These are phyloP conservation scores for Onthophagus sagittarius DNA, from an alignment of 2,888 invertebrate genomes.

Conservation along the genomic window DNA sequence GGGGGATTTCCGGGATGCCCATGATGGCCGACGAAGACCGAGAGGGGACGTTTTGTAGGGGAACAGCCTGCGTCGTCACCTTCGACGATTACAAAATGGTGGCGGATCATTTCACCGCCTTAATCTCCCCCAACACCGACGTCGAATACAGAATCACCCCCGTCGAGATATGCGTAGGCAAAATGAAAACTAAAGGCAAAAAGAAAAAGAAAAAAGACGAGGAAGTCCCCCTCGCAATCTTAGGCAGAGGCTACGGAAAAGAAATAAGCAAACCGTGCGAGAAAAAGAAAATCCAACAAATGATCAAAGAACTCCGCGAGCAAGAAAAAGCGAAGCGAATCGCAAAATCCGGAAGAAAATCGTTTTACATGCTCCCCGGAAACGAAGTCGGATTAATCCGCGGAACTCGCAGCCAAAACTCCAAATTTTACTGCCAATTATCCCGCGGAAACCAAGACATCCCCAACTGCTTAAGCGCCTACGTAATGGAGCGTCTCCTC, in stretches of 20 bases:
- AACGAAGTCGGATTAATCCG: slow-evolving; percentile 47
- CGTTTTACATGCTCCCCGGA: slow-evolving; percentile 34
- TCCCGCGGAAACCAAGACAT: slow-evolving; percentile 50
- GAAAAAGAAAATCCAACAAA: slow-evolving; percentile 33
- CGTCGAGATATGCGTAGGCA: slow-evolving; percentile 42
- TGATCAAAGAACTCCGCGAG: slow-evolving; percentile 19
- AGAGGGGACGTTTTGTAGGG: slow-evolving; percentile 30
- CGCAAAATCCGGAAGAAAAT: slow-evolving; percentile 41
- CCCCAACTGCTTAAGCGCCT: slow-evolving; percentile 52
- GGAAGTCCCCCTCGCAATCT: neutral
- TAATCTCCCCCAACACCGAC: slow-evolving; percentile 47
- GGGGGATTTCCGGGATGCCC: slow-evolving; percentile 47
- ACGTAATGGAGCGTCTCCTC: slow-evolving; percentile 55
- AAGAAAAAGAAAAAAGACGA: slow-evolving; percentile 24
- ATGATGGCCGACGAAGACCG: slow-evolving; percentile 18
- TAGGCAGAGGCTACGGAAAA: slow-evolving; percentile 30
- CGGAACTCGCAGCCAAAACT: slow-evolving; percentile 44
- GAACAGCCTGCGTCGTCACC: slow-evolving; percentile 53
- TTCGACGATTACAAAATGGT: slow-evolving; percentile 54
- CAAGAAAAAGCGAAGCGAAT: slow-evolving; percentile 17
- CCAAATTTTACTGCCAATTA: slow-evolving; percentile 45
- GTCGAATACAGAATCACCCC: slow-evolving; percentile 48
- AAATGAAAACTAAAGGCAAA: slow-evolving; percentile 30
- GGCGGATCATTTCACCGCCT: slow-evolving; percentile 53
- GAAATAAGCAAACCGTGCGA: slow-evolving; percentile 29